Evolutionary conservation across 2,888 invertebrate genomes (phyloP).

Genomic region (Autographa pulchrina): DNA sequence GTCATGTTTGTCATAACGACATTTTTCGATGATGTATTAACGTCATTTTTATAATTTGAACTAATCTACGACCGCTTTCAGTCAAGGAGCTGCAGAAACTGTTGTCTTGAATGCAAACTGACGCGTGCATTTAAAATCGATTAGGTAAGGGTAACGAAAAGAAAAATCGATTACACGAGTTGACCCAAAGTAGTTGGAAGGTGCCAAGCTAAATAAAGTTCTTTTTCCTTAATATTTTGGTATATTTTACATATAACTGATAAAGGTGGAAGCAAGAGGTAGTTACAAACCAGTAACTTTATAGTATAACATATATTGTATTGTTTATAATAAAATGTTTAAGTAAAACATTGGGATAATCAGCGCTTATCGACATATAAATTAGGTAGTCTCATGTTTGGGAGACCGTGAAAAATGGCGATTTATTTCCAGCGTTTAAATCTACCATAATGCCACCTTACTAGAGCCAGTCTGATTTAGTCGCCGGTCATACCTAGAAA

Average conservation of each 20-base stretch:
- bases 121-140: slow-evolving; percentile 18
- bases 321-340: slow-evolving; percentile 12
- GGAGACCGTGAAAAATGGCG: slow-evolving; percentile 30
- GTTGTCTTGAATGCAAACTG: background rate
- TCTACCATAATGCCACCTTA: slow-evolving; percentile 7
- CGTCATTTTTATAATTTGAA: background rate
- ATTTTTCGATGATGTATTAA: background rate
- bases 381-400: slow-evolving; percentile 28
- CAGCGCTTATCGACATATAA: slow-evolving; percentile 33
- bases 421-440: slow-evolving; percentile 43
- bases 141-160: slow-evolving; percentile 2
- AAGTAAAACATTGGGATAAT: slow-evolving; percentile 28
- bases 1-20: background rate
- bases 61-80: background rate
- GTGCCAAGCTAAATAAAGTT: slow-evolving; percentile 14
- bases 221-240: background rate
- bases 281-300: slow-evolving; percentile 14
- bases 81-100: background rate
- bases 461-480: slow-evolving; percentile 25
- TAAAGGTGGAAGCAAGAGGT: background rate
- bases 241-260: background rate
- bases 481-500: slow-evolving; percentile 16
- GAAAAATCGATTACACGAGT: slow-evolving; percentile 31
- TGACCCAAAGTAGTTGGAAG: background rate
- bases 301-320: slow-evolving; percentile 24